phyloP scores from a whole-genome alignment of 2,797 vertebrate genomes.

The Denticeps clupeoides region DNA sequence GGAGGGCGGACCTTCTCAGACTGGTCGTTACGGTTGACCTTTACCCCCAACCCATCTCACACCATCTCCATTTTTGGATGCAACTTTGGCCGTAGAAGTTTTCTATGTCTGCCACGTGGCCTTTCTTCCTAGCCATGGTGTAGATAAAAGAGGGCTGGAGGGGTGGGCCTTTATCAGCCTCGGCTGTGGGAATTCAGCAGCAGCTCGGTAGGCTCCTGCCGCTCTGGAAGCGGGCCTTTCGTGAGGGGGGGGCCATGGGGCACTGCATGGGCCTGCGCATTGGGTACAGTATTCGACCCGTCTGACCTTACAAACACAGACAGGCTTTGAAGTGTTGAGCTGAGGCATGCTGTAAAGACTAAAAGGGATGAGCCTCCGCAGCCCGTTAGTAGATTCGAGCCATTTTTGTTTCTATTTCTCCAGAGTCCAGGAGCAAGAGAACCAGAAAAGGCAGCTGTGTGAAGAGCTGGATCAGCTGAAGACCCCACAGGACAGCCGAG shows the following conservation, averaged over 20 bases:
- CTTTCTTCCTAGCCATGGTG: constrained; percentile 9
- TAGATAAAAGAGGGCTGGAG: neutral
- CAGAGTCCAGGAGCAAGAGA: constrained; percentile 71
- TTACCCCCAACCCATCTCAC: neutral
- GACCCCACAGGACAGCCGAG: constrained; percentile 49
- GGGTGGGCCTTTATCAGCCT: constrained; percentile 13
- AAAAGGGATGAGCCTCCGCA: no score
- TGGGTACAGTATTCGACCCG: constrained; percentile 55
- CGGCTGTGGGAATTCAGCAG: constrained; percentile 23
- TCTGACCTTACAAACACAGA: constrained; percentile 15
- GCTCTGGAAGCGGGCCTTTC: constrained; percentile 2
- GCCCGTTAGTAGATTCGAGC: no score
- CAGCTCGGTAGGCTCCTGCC: neutral
- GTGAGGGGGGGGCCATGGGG: constrained; percentile 42
- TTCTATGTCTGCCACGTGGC: no score
- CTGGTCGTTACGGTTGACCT: neutral
- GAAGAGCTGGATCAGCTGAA: constrained; percentile 58
- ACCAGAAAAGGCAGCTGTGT: constrained; percentile 57
- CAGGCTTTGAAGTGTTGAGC: neutral
- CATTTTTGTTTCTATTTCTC: constrained; percentile 12
- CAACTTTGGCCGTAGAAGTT: no score
- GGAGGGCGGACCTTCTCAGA: no score
- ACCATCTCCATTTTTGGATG: neutral
- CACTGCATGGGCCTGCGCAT: constrained; percentile 64
- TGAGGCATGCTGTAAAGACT: neutral